Conservation (phyloP, 2,113 vertebrate species). For the Galbula dea region DNA sequence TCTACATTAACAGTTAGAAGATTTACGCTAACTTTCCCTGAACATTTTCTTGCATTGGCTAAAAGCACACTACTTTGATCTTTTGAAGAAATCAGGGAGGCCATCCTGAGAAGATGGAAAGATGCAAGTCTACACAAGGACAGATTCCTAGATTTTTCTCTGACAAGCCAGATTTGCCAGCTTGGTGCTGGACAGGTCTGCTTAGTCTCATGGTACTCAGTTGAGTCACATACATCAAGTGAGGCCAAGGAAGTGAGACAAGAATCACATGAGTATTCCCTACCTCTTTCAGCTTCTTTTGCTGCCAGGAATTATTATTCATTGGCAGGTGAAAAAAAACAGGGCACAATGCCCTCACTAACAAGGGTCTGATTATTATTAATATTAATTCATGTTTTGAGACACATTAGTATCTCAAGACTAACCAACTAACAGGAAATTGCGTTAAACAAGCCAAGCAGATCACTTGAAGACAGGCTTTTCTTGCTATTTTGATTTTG, state of each 20-base stretch:
- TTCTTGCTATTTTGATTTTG: not conserved
- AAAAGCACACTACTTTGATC: not conserved
- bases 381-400: not conserved
- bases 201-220: not conserved
- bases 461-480: not conserved
- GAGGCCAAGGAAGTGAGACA: not conserved
- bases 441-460: not conserved
- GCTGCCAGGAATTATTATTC: not conserved
- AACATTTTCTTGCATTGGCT: not conserved
- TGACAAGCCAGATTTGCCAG: not conserved
- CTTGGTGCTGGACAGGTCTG: not conserved
- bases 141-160: rapidly evolving
- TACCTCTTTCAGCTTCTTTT: not conserved
- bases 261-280: not conserved
- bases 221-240: not conserved
- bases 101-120: not conserved
- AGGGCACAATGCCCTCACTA: not conserved
- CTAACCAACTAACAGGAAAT: not conserved
- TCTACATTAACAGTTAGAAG: not conserved
- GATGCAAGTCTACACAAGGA: not conserved
- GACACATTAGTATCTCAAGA: not conserved
- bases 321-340: not conserved
- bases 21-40: not conserved
- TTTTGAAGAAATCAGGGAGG: not conserved
- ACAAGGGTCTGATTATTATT: not conserved